phyloP scores from a whole-genome alignment of 1,140 invertebrate species.

The Drosophila bipectinata region DNA sequence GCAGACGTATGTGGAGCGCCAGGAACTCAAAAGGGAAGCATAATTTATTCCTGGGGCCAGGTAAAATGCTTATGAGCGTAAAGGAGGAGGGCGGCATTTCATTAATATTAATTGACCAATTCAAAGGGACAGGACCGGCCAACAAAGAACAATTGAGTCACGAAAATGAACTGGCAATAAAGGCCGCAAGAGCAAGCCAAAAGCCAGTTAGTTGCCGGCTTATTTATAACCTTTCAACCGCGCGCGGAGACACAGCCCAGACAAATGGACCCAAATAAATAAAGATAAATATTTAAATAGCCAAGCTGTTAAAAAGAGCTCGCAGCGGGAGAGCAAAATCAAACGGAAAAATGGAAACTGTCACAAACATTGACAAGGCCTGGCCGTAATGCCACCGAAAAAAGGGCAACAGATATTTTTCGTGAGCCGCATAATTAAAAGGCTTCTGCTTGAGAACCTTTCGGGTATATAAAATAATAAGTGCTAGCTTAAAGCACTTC shows the following conservation, averaged over 20 bases:
- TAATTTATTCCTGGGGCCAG: constrained; percentile 51
- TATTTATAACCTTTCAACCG: constrained; percentile 49
- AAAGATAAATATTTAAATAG: constrained; percentile 61
- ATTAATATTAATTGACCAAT: constrained; percentile 82
- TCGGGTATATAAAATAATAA: constrained; percentile 11
- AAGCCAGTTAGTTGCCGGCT: constrained; percentile 41
- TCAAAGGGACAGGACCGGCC: constrained; percentile 55
- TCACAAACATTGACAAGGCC: constrained; percentile 17
- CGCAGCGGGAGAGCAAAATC: constrained; percentile 13
- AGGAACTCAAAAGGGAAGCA: constrained; percentile 9
- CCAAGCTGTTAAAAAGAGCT: constrained; percentile 21
- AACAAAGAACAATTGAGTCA: constrained; percentile 36
- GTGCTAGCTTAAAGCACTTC: constrained; percentile 9
- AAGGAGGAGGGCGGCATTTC: constrained; percentile 40
- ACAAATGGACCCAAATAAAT: constrained; percentile 39
- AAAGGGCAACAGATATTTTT: constrained; percentile 47
- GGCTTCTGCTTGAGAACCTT: constrained; percentile 8
- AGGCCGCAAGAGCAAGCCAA: constrained; percentile 20
- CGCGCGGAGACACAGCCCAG: constrained; percentile 6
- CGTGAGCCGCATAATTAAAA: constrained; percentile 60
- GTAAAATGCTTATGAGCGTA: constrained; percentile 11
- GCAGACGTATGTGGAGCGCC: background rate
- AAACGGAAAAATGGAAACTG: constrained; percentile 17
- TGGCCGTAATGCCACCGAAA: constrained; percentile 22
- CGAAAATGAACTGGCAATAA: constrained; percentile 38